phyloP scores from a whole-genome alignment of 2,888 invertebrate species.

The Sylvicola cinctus region DNA sequence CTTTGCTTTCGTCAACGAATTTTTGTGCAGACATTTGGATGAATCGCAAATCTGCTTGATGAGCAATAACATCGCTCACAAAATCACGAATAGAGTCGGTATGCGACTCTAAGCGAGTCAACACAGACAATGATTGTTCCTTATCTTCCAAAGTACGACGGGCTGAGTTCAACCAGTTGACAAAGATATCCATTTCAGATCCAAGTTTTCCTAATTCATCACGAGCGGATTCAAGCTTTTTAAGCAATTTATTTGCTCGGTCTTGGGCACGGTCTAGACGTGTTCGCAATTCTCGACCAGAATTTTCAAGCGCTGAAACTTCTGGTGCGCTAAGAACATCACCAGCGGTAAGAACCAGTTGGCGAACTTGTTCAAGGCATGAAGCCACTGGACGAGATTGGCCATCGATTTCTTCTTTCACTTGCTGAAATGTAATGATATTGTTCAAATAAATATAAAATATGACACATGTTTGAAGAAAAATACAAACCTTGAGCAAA shows the following conservation, averaged over 20 bases:
- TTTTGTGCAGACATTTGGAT: slow-evolving; percentile 93
- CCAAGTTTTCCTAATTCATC: slow-evolving; percentile 81
- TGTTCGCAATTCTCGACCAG: slow-evolving; percentile 62
- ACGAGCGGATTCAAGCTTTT: slow-evolving; percentile 53
- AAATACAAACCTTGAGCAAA: slow-evolving; percentile 47
- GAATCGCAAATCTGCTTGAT: slow-evolving; percentile 87
- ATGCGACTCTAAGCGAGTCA: slow-evolving; percentile 47
- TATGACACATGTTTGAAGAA: background rate
- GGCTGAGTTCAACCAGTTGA: slow-evolving; percentile 66
- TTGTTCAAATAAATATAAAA: slow-evolving; percentile 4
- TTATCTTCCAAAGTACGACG: slow-evolving; percentile 64
- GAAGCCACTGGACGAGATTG: slow-evolving; percentile 67
- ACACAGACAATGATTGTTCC: slow-evolving; percentile 58
- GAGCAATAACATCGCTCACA: slow-evolving; percentile 82
- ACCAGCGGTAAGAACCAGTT: slow-evolving; percentile 71
- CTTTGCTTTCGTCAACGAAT: slow-evolving; percentile 88
- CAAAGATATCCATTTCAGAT: slow-evolving; percentile 60
- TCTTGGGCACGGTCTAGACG: slow-evolving; percentile 66
- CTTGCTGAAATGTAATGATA: slow-evolving; percentile 47
- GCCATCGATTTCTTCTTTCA: slow-evolving; percentile 75
- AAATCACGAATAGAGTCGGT: slow-evolving; percentile 71
- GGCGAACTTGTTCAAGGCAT: slow-evolving; percentile 75
- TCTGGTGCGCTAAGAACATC: slow-evolving; percentile 87
- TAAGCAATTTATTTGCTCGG: slow-evolving; percentile 56
- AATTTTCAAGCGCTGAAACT: slow-evolving; percentile 68